Percentiles rank a stretch among this genome's conserved stretches.
Conservation (phyloP, 2,888 invertebrate species). For the Leptinotarsa peninsularis region DNA sequence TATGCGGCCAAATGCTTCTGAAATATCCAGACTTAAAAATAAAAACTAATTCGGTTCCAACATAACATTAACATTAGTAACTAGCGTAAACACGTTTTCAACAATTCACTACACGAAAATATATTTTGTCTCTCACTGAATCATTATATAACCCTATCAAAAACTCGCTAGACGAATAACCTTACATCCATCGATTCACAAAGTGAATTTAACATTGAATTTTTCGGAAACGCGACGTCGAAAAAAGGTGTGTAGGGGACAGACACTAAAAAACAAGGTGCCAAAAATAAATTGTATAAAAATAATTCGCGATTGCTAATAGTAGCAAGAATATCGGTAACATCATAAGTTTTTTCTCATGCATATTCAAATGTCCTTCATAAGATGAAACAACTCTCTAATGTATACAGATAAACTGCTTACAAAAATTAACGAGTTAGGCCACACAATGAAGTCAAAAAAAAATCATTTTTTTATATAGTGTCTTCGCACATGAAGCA, state of each 20-base stretch:
- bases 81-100: background rate
- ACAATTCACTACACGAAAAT: background rate
- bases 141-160: background rate
- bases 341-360: background rate
- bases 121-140: background rate
- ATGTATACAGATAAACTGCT: too few species aligned
- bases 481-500: too few species aligned
- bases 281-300: background rate
- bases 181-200: too few species aligned
- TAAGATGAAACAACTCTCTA: too few species aligned
- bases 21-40: conserved; percentile 13
- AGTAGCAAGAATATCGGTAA: background rate
- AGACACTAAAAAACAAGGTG: background rate
- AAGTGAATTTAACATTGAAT: too few species aligned
- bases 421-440: too few species aligned
- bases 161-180: background rate
- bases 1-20: background rate
- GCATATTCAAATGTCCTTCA: too few species aligned
- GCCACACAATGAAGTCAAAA: too few species aligned
- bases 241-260: background rate
- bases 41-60: conserved; percentile 2
- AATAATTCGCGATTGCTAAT: background rate
- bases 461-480: too few species aligned
- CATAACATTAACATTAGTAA: background rate
- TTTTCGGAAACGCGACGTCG: too few species aligned